These are phyloP conservation scores for Teleogryllus occipitalis DNA, from an alignment of 1,140 invertebrate species.

Conservation along the genomic window DNA sequence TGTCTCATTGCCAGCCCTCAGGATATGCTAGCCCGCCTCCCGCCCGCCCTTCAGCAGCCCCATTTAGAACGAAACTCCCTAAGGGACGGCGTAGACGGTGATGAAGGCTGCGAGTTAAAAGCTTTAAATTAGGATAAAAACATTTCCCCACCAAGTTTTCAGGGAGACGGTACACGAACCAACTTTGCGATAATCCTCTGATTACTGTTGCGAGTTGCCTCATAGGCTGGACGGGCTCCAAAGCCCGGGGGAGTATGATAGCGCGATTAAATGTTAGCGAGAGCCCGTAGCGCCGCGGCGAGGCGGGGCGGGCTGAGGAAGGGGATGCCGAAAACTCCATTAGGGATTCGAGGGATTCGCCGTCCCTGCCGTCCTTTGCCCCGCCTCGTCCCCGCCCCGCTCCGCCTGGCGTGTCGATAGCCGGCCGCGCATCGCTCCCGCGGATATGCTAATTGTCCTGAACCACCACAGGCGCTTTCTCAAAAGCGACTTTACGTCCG, in stretches of 20 bases:
- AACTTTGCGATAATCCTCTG: not conserved
- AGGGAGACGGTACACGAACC: not conserved
- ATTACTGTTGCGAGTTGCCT: not conserved
- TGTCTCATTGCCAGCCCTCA: not conserved
- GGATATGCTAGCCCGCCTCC: not conserved
- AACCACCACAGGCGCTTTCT: no score
- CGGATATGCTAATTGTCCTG: no score
- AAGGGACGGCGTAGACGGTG: not conserved
- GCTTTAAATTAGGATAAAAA: constrained; percentile 24
- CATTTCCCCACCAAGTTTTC: not conserved
- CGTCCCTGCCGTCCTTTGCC: no score
- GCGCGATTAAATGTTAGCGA: not conserved
- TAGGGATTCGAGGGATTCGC: no score
- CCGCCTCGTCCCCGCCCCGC: no score
- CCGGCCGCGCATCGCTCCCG: no score
- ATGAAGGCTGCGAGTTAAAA: constrained; percentile 23
- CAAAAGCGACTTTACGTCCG: no score
- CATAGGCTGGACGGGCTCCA: not conserved
- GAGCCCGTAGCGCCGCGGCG: not conserved
- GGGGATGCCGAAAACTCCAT: no score
- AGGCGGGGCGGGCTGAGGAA: no score
- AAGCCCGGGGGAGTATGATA: not conserved
- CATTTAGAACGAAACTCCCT: not conserved
- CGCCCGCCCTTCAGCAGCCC: not conserved
- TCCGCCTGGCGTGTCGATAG: no score